Evolutionary conservation across 2,888 invertebrate genomes (phyloP), one percentile per base, ranked within the genome.

Genomic region (Clitarchus hookeri): DNA sequence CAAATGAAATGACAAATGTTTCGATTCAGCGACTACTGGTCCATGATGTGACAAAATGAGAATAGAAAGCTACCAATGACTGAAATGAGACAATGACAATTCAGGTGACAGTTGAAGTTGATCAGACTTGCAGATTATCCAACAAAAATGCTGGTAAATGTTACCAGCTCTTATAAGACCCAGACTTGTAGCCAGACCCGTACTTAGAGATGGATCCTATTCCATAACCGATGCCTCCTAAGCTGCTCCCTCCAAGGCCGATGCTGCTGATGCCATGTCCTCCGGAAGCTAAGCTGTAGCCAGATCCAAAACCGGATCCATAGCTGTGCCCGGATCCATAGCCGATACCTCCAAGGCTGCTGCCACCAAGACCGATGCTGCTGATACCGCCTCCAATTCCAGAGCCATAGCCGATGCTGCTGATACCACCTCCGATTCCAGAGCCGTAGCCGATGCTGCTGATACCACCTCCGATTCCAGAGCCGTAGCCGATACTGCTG

Each of bases 391-490:
- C 36, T 4, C 36, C 36, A 36, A 36, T 36, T 36, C 36, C 36
- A 36, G 36, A 36, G 1, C 36, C 36, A 36, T 36, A 36, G 36
- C 36, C 36, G 36, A 36, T 36, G 36, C 36, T 36, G 36, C 36
- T 36, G n/a, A n/a, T n/a, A 13, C 82, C 82, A 19, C 27, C 44
- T 36, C 82, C 82, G 23, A 23, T 11, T 27, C 82, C 44, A 26
- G 82, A 82, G 1, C 82, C 82, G 0, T 82, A 82, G 82, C 82
- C 82, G 36, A 82, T 26, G 19, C 82, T 36, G 27, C 82, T n/a
- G 27, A 23, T 27, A 26, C 82, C 82, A 13, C 36, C 36, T 16
- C 36, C 27, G 12, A 36, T 36, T 36, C 36, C 36, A 36, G 36
- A 36, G 1, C 36, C 36, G 4, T 36, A 36, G 36, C 36, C 36